These are phyloP conservation scores for Chrysemys picta DNA, from an alignment of 2,113 vertebrate genomes.

Conservation along the genomic window DNA sequence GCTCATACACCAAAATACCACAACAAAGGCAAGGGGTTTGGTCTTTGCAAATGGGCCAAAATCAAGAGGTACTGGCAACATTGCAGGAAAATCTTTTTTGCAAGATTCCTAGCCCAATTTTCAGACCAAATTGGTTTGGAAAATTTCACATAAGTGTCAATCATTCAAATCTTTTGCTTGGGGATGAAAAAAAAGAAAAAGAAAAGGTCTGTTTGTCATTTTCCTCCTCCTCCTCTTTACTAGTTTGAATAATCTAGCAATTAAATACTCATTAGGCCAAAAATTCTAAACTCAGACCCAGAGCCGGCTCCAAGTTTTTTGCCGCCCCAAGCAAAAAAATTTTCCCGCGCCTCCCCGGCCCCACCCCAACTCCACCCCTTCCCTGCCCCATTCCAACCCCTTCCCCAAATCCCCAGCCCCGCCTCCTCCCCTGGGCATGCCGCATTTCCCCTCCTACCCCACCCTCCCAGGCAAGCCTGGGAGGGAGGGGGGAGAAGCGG, in stretches of 20 bases:
- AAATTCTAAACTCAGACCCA: not conserved
- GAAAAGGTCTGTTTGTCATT: accelerated
- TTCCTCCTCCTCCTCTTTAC: not conserved
- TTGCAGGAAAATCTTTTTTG: accelerated
- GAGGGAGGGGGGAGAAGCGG: no score
- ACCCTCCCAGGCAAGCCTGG: no score
- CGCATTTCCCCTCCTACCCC: no score
- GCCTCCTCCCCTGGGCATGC: no score
- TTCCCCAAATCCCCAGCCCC: no score
- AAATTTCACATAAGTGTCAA: not conserved
- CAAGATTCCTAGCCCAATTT: not conserved
- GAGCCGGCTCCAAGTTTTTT: no score
- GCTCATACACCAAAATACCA: not conserved
- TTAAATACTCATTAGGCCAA: not conserved
- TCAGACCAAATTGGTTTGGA: not conserved
- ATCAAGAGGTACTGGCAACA: not conserved
- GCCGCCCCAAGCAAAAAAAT: no score
- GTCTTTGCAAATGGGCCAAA: not conserved
- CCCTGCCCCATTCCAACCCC: no score
- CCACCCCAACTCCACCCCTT: no score
- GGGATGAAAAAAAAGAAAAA: not conserved
- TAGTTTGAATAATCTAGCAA: not conserved
- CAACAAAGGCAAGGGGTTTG: not conserved
- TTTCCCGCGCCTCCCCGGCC: no score
- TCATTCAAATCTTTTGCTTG: not conserved